phyloP scores from a whole-genome alignment of 1,140 invertebrate genomes.

The Drosophila bifasciata region DNA sequence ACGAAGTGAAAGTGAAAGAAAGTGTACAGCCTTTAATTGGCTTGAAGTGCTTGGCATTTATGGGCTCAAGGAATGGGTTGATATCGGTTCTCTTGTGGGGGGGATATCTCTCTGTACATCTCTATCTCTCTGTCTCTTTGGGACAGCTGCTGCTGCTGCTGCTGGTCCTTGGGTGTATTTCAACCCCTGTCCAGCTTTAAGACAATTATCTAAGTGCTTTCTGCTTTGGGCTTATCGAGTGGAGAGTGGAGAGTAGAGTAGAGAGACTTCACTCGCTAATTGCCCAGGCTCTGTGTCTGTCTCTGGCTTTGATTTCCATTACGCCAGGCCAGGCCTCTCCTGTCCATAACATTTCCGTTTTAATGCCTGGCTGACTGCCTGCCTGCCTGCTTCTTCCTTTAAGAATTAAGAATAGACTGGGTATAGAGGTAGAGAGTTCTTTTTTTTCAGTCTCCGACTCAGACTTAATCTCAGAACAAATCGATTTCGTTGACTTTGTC shows the following conservation, averaged over 20 bases:
- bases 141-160: conserved; percentile 26
- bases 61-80: conserved; percentile 5
- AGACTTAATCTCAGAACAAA: conserved; percentile 83
- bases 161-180: conserved; percentile 4
- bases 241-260: conserved; percentile 1
- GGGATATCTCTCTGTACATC: not conserved
- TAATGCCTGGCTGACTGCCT: conserved; percentile 54
- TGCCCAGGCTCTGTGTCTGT: conserved; percentile 43
- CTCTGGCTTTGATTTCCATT: conserved; percentile 75
- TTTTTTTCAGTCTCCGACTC: conserved; percentile 44
- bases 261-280: conserved; percentile 46
- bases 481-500: conserved; percentile 75
- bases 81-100: conserved; percentile 2
- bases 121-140: not conserved
- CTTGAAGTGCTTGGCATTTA: conserved; percentile 47
- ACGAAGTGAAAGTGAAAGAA: conserved; percentile 19
- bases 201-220: conserved; percentile 81
- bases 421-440: not conserved
- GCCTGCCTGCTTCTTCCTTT: conserved; percentile 10
- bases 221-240: conserved; percentile 65
- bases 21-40: conserved; percentile 52
- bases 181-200: conserved; percentile 54
- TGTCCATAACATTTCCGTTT: conserved; percentile 75
- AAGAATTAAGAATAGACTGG: conserved; percentile 2
- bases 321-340: conserved; percentile 44